Base-by-base conservation (phyloP, 1,140 invertebrate genomes). In the Fopius arisanus region DNA sequence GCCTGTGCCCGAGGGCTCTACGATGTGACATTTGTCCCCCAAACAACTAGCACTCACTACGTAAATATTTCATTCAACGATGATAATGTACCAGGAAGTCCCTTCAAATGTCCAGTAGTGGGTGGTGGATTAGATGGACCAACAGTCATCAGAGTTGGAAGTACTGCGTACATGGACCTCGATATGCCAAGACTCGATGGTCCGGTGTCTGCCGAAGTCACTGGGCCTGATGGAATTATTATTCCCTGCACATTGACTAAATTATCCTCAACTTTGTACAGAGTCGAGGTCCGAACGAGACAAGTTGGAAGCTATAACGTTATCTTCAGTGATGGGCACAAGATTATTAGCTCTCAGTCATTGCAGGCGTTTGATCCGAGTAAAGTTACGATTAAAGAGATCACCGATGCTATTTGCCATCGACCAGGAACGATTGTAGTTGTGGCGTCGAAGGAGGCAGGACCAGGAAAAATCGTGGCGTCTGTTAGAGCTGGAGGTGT, bases 21-120 rank as follows among this genome's bases (percentile, higher is more conserved):
- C 86, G 97, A 99, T 80, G 97, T 99, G 0, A 97, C 96, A 0
- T 99, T 99, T 87, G 92, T 98, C 19, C 98, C 98, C 0, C 93
- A 95, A 83, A 95, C 96, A 59, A 90, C 93, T 9, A 93, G 95
- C 69, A 91, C 95, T 4, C 98, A 99, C 88, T 97, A 94, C 81
- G 96, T 99, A 3, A 97, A 97, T 79, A 97, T 99, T 71, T 96
- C 95, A 7, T 99, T 99, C 87, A 99, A 99, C 81, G 97, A 98
- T 75, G 95, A 97, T 80, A 91, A 94, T 69, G 95, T 98, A 9
- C 94, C 95, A 77, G 91, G 96, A 23, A 97, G 95, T 86, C 96
- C 97, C 19, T 97, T 97, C 86, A 92, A 95, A 78, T 93, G 93
- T 80, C 84, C 87, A 19, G 73, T 92, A 73, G 40, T 88, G 79